Evolutionary conservation across 64 coral and sea anemone species (phyloP).

Genomic region (Pocillopora damicornis): DNA sequence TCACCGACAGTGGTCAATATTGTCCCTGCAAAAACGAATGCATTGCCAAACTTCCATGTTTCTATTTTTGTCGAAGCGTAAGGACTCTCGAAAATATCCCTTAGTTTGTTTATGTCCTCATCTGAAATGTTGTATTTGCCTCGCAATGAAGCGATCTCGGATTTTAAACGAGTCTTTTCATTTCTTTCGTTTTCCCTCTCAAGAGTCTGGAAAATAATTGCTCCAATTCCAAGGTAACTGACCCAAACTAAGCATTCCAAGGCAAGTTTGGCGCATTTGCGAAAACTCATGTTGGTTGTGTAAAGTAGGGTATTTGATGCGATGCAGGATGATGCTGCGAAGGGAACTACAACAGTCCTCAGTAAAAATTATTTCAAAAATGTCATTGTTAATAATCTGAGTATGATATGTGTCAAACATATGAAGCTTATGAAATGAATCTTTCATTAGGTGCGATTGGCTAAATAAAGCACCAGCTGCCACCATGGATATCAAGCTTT

Average conservation of each 20-base stretch:
- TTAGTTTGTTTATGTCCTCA: not conserved
- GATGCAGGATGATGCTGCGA: no score
- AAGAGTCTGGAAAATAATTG: not conserved
- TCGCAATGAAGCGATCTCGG: not conserved
- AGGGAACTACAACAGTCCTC: no score
- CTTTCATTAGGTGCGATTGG: not conserved
- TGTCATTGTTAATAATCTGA: not conserved
- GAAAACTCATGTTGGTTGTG: not conserved
- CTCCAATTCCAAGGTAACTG: not conserved
- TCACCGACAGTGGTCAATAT: not conserved
- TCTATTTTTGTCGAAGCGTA: not conserved
- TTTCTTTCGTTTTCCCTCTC: not conserved
- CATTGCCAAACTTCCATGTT: slow-evolving; percentile 1
- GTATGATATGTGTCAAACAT: not conserved
- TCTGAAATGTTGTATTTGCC: not conserved
- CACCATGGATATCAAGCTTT: not conserved
- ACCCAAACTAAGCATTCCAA: not conserved
- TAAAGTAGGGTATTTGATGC: no score
- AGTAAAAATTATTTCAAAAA: not conserved
- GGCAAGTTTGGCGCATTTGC: not conserved
- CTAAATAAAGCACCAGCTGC: not conserved
- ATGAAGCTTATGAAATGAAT: not conserved
- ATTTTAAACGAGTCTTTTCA: not conserved
- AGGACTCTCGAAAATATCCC: not conserved
- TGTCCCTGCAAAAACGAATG: slow-evolving; percentile 2